Conservation (phyloP, 2,888 invertebrate genomes). For the Epinotia bilunana region DNA sequence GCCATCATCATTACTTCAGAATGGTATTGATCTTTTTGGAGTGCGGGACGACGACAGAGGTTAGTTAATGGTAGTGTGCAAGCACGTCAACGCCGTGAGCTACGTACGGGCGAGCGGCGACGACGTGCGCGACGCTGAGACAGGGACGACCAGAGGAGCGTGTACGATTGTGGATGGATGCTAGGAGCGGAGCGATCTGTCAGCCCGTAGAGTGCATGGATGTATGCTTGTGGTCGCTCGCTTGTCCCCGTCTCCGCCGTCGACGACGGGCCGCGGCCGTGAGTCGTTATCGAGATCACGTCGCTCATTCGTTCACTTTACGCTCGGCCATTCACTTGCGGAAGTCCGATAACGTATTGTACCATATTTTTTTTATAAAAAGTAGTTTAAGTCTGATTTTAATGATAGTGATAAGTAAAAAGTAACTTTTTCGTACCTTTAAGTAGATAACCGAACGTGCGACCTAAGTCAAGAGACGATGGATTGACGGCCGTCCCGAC, state of each 20-base stretch:
- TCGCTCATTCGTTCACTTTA: constrained; percentile 83
- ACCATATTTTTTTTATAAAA: constrained; percentile 74
- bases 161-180: constrained; percentile 77
- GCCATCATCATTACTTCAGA: constrained; percentile 60
- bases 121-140: constrained; percentile 73
- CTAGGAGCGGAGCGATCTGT: constrained; percentile 60
- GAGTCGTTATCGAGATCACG: constrained; percentile 80
- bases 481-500: constrained; percentile 83
- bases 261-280: constrained; percentile 78
- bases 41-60: constrained; percentile 77
- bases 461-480: constrained; percentile 84
- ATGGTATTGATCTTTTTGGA: constrained; percentile 62
- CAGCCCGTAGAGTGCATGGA: constrained; percentile 61
- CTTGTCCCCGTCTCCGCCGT: constrained; percentile 82
- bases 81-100: constrained; percentile 68
- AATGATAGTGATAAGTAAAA: constrained; percentile 80
- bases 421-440: constrained; percentile 81
- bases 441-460: constrained; percentile 84
- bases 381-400: constrained; percentile 79
- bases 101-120: constrained; percentile 64
- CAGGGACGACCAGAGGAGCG: constrained; percentile 81
- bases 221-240: constrained; percentile 68
- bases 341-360: constrained; percentile 78
- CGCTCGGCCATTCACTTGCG: constrained; percentile 70
- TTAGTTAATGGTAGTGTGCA: constrained; percentile 74